Evolutionary conservation across 2,113 vertebrate genomes (phyloP).

Genomic region (Ellobius talpinus): DNA sequence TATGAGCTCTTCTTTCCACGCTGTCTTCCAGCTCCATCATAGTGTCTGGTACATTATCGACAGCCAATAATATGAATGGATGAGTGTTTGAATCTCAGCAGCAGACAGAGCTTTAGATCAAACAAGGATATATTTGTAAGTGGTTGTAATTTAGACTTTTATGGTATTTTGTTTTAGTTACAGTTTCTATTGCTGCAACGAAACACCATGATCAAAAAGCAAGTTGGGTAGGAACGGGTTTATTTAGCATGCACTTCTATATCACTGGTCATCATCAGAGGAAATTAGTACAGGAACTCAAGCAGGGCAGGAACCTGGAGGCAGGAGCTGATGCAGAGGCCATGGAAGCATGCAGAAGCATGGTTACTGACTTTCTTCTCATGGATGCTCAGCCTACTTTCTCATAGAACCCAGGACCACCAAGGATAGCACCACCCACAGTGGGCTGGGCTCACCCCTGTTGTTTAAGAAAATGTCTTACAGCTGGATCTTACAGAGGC

Average conservation of each 20-base stretch:
- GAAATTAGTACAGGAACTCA: background rate
- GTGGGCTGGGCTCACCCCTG: background rate
- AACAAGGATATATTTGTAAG: background rate
- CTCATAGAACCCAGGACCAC: background rate
- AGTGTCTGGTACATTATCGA: background rate
- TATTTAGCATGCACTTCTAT: background rate
- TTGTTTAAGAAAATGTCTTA: background rate
- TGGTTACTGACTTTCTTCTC: background rate
- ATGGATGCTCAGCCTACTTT: background rate
- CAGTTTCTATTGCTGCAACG: background rate
- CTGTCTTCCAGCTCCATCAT: background rate
- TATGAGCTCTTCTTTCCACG: background rate
- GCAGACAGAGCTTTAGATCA: background rate
- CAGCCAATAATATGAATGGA: background rate
- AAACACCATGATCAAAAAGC: background rate
- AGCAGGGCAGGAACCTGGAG: background rate
- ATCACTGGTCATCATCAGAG: background rate
- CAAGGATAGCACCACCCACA: background rate
- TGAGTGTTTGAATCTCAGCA: background rate
- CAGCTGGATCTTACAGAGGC: background rate
- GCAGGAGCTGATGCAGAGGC: background rate
- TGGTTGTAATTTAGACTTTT: background rate
- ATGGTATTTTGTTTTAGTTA: background rate
- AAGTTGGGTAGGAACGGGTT: background rate
- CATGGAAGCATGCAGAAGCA: background rate